These are phyloP conservation scores for Sinodicranocentrus sp. DNA, from an alignment of 2,888 invertebrate genomes.

Conservation along the genomic window DNA sequence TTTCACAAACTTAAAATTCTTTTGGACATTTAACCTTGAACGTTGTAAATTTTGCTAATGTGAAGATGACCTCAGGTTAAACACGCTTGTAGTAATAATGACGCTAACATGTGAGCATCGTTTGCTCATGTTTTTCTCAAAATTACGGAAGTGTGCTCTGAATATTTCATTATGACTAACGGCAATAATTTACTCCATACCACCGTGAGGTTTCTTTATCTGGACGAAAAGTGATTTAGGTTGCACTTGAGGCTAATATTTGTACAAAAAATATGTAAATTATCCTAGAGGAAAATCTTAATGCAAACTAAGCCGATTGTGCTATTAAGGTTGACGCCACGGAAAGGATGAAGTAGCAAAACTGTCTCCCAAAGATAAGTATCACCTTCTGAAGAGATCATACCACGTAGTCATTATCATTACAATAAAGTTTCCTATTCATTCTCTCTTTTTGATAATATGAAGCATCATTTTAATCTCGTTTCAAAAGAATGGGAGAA, in stretches of 20 bases:
- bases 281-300: too few species aligned
- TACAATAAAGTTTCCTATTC: neutral
- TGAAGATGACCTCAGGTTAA: conserved; percentile 30
- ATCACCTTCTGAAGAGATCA: conserved; percentile 5
- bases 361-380: neutral
- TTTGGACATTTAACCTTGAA: conserved; percentile 42
- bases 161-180: conserved; percentile 47
- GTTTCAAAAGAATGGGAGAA: conserved; percentile 7
- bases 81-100: conserved; percentile 6
- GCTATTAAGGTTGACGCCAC: conserved; percentile 23
- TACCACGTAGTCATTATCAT: conserved; percentile 24
- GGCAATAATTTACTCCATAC: neutral
- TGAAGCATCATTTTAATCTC: neutral
- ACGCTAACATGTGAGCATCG: conserved; percentile 18
- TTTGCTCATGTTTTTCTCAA: neutral
- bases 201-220: too few species aligned
- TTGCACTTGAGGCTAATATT: too few species aligned
- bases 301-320: conserved; percentile 15
- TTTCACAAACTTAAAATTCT: conserved; percentile 8
- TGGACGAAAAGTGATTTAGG: too few species aligned
- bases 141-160: conserved; percentile 59
- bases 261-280: too few species aligned
- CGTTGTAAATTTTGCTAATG: conserved; percentile 3
- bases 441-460: neutral
- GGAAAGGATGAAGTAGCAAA: conserved; percentile 22